Percentiles rank a stretch among this genome's conserved stretches.
These are phyloP conservation scores for Drosophila greeni DNA, from an alignment of 2,888 invertebrate species.

Conservation along the genomic window DNA sequence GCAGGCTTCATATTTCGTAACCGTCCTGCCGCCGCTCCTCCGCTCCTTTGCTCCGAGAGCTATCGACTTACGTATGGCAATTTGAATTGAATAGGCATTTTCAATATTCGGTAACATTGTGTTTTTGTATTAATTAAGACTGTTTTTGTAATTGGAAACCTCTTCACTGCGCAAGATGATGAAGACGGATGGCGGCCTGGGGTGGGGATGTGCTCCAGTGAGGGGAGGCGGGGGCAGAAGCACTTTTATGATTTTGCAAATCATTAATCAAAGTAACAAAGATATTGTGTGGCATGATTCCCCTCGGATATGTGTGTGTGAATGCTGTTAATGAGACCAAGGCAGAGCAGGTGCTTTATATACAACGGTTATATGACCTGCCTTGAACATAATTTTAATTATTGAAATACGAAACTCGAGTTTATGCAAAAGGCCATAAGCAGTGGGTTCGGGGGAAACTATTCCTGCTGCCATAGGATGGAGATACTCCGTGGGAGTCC, in stretches of 20 bases:
- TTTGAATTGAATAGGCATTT: slow-evolving; percentile 52
- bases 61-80: slow-evolving; percentile 53
- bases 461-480: slow-evolving; percentile 13
- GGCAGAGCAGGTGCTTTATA: slow-evolving; percentile 58
- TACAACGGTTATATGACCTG: slow-evolving; percentile 47
- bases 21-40: slow-evolving; percentile 17
- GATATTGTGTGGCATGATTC: slow-evolving; percentile 73
- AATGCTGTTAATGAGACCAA: slow-evolving; percentile 61
- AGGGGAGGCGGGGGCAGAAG: slow-evolving; percentile 5
- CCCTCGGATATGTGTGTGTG: slow-evolving; percentile 4
- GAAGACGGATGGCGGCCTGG: slow-evolving; percentile 1
- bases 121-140: slow-evolving; percentile 70
- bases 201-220: neutral
- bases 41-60: neutral
- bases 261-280: slow-evolving; percentile 74
- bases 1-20: slow-evolving; percentile 67
- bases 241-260: slow-evolving; percentile 71
- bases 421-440: slow-evolving; percentile 55
- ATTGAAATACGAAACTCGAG: slow-evolving; percentile 69
- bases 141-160: slow-evolving; percentile 67
- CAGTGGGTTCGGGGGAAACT: slow-evolving; percentile 21
- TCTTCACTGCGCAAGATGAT: slow-evolving; percentile 19
- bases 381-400: slow-evolving; percentile 65
- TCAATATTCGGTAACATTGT: slow-evolving; percentile 61
- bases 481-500: neutral